A percentile compares a stretch with the other conserved stretches of the same genome.
Evolutionary conservation across 1,140 invertebrate genomes (phyloP).

Genomic region (Scaptomyza pallida): DNA sequence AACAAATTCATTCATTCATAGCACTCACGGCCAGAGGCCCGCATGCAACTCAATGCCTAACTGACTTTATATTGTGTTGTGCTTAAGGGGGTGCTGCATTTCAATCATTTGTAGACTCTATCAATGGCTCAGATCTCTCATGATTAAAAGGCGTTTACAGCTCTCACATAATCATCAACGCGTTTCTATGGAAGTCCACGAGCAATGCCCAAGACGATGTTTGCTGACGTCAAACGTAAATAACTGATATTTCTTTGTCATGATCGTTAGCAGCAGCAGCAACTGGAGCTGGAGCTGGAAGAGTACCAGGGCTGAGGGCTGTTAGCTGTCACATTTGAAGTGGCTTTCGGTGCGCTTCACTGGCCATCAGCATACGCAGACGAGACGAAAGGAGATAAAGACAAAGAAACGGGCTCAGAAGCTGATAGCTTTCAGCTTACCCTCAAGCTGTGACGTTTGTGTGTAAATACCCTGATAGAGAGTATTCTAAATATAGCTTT

Average conservation of each 20-base stretch:
- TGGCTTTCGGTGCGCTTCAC: slow-evolving; percentile 47
- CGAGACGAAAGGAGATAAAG: slow-evolving; percentile 17
- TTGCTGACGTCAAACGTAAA: slow-evolving; percentile 49
- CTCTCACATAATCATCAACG: slow-evolving; percentile 30
- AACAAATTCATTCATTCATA: slow-evolving; percentile 50
- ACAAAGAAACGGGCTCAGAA: slow-evolving; percentile 10
- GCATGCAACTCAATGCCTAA: slow-evolving; percentile 1
- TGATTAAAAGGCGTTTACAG: slow-evolving; percentile 34
- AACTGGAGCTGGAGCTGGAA: not conserved
- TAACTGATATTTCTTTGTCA: slow-evolving; percentile 71
- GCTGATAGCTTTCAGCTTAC: slow-evolving; percentile 23
- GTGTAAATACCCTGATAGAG: slow-evolving; percentile 20
- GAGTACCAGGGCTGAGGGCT: slow-evolving; percentile 11
- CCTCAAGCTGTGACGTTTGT: slow-evolving; percentile 24
- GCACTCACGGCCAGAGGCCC: slow-evolving; percentile 21
- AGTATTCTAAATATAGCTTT: not conserved
- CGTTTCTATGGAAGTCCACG: slow-evolving; percentile 32
- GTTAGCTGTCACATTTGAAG: slow-evolving; percentile 10
- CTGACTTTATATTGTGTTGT: slow-evolving; percentile 29
- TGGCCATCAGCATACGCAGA: slow-evolving; percentile 44
- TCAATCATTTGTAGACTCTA: slow-evolving; percentile 22
- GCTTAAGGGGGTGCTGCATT: slow-evolving; percentile 25
- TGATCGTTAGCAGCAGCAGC: slow-evolving; percentile 30
- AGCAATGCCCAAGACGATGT: slow-evolving; percentile 40
- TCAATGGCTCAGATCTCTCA: slow-evolving; percentile 38